phyloP scores from a whole-genome alignment of 2,797 vertebrate species.

The Sebastes itinus region DNA sequence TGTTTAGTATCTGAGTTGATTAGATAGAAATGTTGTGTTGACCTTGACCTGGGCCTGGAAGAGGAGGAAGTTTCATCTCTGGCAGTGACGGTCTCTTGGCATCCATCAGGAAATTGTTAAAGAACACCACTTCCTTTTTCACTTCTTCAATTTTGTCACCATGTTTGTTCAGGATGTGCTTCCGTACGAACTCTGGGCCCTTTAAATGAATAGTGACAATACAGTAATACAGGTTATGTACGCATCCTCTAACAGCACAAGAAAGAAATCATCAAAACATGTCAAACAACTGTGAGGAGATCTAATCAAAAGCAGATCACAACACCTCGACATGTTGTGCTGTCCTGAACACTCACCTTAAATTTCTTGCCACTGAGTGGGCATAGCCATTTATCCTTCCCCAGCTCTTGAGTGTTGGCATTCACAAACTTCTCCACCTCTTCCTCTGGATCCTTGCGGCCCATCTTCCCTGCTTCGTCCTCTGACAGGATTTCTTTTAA shows the following conservation, averaged over 20 bases:
- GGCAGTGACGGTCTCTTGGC: conserved; percentile 91
- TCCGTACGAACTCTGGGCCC: conserved; percentile 95
- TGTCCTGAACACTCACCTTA: conserved; percentile 80
- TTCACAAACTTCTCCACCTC: conserved; percentile 94
- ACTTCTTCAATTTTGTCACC: conserved; percentile 95
- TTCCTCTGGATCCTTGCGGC: conserved; percentile 91
- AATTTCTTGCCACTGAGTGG: conserved; percentile 95
- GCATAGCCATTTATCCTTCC: conserved; percentile 95
- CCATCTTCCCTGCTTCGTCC: conserved; percentile 92
- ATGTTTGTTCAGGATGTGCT: conserved; percentile 95
- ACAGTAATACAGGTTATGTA: neutral
- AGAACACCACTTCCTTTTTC: conserved; percentile 92
- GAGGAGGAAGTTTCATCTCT: conserved; percentile 89
- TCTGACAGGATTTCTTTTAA: conserved; percentile 89
- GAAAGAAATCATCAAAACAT: neutral
- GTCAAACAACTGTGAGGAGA: neutral
- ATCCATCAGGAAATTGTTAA: conserved; percentile 94
- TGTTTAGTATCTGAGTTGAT: neutral
- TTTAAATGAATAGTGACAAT: conserved; percentile 45
- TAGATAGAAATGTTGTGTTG: neutral
- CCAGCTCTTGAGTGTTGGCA: conserved; percentile 92
- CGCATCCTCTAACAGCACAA: neutral
- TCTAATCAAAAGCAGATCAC: neutral
- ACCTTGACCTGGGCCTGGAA: conserved; percentile 86
- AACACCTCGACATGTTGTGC: neutral